Percentiles rank a stretch among this genome's conserved stretches.
These are phyloP conservation scores for Drosophila borborema DNA, from an alignment of 2,888 invertebrate genomes.

Conservation along the genomic window DNA sequence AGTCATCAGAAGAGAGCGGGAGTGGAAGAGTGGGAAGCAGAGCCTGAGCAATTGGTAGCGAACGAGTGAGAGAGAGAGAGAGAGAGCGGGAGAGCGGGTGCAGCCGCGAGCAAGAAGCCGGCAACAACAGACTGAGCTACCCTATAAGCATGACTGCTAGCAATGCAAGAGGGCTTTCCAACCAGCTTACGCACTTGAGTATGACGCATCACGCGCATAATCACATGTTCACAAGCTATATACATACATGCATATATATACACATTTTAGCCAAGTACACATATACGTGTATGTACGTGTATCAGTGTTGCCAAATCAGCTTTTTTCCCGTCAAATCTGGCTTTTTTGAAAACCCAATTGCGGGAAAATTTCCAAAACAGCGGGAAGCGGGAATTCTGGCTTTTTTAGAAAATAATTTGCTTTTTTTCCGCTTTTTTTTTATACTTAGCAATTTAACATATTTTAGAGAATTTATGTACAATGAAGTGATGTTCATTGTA, in stretches of 20 bases:
- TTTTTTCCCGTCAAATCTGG: too few relatives aligned
- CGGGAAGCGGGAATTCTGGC: too few relatives aligned
- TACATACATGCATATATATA: neutral
- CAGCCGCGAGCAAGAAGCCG: neutral
- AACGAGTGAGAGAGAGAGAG: neutral
- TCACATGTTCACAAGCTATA: neutral
- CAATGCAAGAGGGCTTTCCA: constrained; percentile 21
- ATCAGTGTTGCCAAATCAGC: too few relatives aligned
- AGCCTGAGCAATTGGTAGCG: too few relatives aligned
- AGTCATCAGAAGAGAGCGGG: constrained; percentile 20
- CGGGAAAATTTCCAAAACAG: too few relatives aligned
- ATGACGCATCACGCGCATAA: constrained; percentile 28
- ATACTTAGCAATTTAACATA: too few relatives aligned
- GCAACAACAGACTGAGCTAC: constrained; percentile 30
- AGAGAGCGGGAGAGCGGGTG: neutral
- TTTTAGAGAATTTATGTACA: too few relatives aligned
- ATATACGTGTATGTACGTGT: neutral
- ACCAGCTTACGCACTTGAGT: constrained; percentile 14
- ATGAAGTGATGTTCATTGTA: too few relatives aligned
- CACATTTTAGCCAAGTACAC: neutral
- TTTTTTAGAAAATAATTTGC: too few relatives aligned
- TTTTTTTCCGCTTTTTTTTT: too few relatives aligned
- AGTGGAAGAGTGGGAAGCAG: constrained; percentile 1
- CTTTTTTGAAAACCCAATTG: too few relatives aligned
- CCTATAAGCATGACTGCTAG: constrained; percentile 15